Evolutionary conservation across 2,113 vertebrate species (phyloP).

Genomic region (Scomber colias): DNA sequence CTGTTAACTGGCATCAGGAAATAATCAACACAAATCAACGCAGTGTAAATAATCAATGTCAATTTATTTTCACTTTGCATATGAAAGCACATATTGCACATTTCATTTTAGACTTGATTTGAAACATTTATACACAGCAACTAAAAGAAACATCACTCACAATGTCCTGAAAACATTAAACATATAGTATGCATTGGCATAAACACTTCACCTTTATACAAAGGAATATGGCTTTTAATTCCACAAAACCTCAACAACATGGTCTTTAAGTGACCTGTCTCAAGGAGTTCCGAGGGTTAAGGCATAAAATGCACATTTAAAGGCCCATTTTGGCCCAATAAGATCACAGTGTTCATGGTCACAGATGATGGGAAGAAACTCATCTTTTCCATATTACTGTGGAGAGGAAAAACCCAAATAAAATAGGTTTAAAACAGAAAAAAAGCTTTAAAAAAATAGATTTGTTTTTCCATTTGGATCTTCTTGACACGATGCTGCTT

Average conservation of each 20-base stretch:
- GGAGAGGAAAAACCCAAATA: slow-evolving; percentile 4
- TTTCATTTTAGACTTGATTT: slow-evolving; percentile 33
- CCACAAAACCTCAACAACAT: slow-evolving; percentile 38
- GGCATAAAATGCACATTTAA: slow-evolving; percentile 55
- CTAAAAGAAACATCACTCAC: background rate
- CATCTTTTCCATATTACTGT: slow-evolving; percentile 16
- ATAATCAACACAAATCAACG: too few species aligned
- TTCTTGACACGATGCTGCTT: background rate
- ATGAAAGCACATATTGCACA: slow-evolving; percentile 45
- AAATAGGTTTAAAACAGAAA: background rate
- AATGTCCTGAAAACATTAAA: slow-evolving; percentile 38
- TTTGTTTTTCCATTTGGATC: background rate
- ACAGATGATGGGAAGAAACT: background rate
- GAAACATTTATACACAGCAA: slow-evolving; percentile 9
- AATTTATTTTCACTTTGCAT: slow-evolving; percentile 42
- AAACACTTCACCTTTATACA: slow-evolving; percentile 74
- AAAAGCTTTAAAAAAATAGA: background rate
- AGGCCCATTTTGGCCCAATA: slow-evolving; percentile 32
- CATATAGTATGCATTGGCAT: slow-evolving; percentile 73
- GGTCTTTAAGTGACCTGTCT: slow-evolving; percentile 36
- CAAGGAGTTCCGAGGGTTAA: slow-evolving; percentile 44
- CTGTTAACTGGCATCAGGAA: too few species aligned
- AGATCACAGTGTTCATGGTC: slow-evolving; percentile 39
- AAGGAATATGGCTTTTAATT: slow-evolving; percentile 74
- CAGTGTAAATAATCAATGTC: background rate